Conservation (phyloP, 1,140 invertebrate species). For the Scylla paramamosain region DNA sequence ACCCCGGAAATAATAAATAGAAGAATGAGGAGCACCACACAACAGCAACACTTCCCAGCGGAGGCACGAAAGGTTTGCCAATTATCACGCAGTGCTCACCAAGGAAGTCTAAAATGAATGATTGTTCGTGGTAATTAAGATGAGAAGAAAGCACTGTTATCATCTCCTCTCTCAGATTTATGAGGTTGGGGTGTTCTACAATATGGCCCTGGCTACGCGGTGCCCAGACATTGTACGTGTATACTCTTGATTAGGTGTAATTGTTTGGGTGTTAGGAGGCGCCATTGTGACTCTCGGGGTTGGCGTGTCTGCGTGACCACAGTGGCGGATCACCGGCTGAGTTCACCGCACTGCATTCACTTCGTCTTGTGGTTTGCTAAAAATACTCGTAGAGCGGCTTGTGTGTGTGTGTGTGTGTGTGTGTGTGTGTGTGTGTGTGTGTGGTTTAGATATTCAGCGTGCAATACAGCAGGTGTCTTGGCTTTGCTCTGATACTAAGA, state of each 20-base stretch:
- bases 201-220: neutral
- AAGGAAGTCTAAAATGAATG: neutral
- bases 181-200: neutral
- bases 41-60: neutral
- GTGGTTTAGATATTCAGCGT: too few species aligned
- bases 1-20: neutral
- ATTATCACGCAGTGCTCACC: neutral
- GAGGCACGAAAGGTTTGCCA: neutral
- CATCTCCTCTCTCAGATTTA: neutral
- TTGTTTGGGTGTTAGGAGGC: neutral
- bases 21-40: neutral
- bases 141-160: neutral
- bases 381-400: too few species aligned
- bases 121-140: conserved; percentile 2
- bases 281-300: neutral
- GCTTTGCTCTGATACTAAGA: too few species aligned
- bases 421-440: too few species aligned
- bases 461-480: too few species aligned
- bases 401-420: too few species aligned
- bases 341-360: neutral
- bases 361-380: neutral
- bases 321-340: neutral
- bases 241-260: neutral
- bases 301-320: too few species aligned
- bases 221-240: neutral